These are phyloP conservation scores for Notothenia rossii DNA, from an alignment of 2,113 vertebrate species.

Conservation along the genomic window DNA sequence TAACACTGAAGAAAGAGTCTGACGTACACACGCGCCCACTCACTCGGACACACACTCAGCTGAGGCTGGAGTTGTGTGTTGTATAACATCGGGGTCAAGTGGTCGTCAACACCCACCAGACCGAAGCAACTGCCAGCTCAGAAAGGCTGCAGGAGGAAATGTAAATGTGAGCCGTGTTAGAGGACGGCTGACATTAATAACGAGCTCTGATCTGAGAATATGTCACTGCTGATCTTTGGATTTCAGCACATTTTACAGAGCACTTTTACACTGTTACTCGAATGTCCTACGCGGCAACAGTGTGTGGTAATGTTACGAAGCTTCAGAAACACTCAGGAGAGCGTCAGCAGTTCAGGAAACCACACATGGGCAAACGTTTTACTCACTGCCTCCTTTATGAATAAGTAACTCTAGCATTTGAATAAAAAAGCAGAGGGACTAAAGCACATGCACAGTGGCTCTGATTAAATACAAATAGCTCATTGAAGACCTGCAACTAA, in stretches of 20 bases:
- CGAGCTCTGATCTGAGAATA: conserved; percentile 14
- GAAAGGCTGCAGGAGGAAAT: conserved; percentile 12
- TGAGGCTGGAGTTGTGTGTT: conserved; percentile 73
- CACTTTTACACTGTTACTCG: not conserved
- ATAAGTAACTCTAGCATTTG: not conserved
- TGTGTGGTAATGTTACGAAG: conserved; percentile 14
- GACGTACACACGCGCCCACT: conserved; percentile 52
- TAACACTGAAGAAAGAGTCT: conserved; percentile 39
- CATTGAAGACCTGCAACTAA: not conserved
- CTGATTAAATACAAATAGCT: not conserved
- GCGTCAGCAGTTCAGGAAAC: not conserved
- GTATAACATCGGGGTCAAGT: conserved; percentile 77
- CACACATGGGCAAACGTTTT: not conserved
- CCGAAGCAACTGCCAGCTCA: conserved; percentile 60
- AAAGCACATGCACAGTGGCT: not conserved
- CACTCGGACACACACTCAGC: conserved; percentile 42
- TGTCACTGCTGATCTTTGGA: conserved; percentile 3
- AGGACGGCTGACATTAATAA: conserved; percentile 9
- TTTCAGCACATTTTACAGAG: not conserved
- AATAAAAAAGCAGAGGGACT: not conserved
- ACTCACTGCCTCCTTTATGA: not conserved
- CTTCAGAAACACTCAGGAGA: not conserved
- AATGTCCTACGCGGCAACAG: conserved; percentile 7
- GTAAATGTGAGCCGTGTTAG: not conserved
- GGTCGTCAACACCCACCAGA: conserved; percentile 72